phyloP scores from a whole-genome alignment of 2,113 vertebrate species.

The Brachypodius melanocephalos region DNA sequence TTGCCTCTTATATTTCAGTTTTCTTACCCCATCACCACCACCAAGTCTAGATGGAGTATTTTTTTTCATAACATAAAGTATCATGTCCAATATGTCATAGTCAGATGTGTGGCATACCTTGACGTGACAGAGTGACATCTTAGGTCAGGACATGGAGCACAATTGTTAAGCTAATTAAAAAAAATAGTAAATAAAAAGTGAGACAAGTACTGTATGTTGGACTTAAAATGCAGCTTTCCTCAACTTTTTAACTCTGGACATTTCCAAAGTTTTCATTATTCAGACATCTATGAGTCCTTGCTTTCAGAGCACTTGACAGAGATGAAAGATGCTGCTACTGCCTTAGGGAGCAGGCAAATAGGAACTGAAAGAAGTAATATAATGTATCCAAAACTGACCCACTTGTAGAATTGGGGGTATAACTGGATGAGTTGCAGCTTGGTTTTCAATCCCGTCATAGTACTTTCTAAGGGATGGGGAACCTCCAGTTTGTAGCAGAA shows the following conservation, averaged over 20 bases:
- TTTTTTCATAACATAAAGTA: not conserved
- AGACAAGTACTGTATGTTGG: not conserved
- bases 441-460: not conserved
- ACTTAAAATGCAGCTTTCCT: not conserved
- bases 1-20: not conserved
- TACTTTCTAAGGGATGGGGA: not conserved
- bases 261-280: not conserved
- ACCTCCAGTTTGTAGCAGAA: not conserved
- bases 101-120: not conserved
- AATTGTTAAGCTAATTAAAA: constrained; percentile 1
- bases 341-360: not conserved
- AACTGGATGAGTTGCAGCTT: not conserved
- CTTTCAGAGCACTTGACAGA: not conserved
- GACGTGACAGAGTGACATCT: not conserved
- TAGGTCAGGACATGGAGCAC: not conserved
- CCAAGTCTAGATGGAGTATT: not conserved
- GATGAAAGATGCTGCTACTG: not conserved
- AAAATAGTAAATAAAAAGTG: not conserved
- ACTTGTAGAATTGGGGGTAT: not conserved
- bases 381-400: not conserved
- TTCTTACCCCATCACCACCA: not conserved
- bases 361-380: not conserved
- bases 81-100: not conserved
- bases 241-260: not conserved
- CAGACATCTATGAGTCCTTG: not conserved